phyloP scores from a whole-genome alignment of 2,888 invertebrate genomes.

The Nomada hirtipes region DNA sequence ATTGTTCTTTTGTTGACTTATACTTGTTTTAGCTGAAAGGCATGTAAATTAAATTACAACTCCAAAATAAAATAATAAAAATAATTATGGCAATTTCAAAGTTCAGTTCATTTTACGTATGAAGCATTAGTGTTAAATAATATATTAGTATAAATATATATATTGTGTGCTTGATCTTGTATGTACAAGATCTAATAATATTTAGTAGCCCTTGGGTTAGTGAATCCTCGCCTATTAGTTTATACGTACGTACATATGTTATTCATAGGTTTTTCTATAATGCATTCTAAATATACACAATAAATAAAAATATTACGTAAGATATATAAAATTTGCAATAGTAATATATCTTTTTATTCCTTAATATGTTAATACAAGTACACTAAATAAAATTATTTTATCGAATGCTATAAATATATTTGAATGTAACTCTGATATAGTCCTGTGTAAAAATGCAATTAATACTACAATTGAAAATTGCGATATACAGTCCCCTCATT shows the following conservation, averaged over 20 bases:
- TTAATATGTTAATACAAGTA: slow-evolving; percentile 50
- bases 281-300: slow-evolving; percentile 8
- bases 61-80: slow-evolving; percentile 47
- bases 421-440: slow-evolving; percentile 5
- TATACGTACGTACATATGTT: slow-evolving; percentile 2
- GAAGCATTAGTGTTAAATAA: slow-evolving; percentile 31
- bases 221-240: slow-evolving; percentile 43
- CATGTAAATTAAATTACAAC: slow-evolving; percentile 64
- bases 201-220: slow-evolving; percentile 39
- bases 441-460: not conserved
- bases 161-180: not conserved
- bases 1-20: slow-evolving; percentile 39
- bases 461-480: slow-evolving; percentile 9
- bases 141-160: not conserved
- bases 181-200: not conserved
- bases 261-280: not conserved
- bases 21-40: slow-evolving; percentile 61
- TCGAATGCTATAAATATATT: slow-evolving; percentile 42
- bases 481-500: not conserved
- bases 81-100: slow-evolving; percentile 56
- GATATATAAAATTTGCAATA: slow-evolving; percentile 43
- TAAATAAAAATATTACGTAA: slow-evolving; percentile 36
- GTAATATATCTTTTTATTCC: slow-evolving; percentile 51
- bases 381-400: slow-evolving; percentile 41
- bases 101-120: slow-evolving; percentile 29